phyloP scores from a whole-genome alignment of 1,140 invertebrate species.

The Psilanteris sp. region DNA sequence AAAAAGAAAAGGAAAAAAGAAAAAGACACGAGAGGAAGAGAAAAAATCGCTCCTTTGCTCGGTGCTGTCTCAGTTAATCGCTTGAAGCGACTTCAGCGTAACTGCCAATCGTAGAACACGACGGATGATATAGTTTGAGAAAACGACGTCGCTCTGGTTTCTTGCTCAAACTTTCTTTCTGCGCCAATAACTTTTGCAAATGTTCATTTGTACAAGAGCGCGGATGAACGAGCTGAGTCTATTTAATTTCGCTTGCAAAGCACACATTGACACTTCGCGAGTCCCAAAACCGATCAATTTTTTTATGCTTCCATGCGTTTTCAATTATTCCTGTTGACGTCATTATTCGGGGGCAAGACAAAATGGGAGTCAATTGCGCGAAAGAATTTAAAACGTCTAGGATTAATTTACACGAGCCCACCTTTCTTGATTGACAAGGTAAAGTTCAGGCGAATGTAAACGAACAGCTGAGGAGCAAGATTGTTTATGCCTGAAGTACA shows the following conservation, averaged over 20 bases:
- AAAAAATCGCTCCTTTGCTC: slow-evolving; percentile 34
- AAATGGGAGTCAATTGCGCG: slow-evolving; percentile 9
- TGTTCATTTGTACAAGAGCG: slow-evolving; percentile 35
- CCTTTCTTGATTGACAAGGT: neutral
- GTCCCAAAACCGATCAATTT: slow-evolving; percentile 28
- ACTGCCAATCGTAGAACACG: slow-evolving; percentile 45
- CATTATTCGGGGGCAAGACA: slow-evolving; percentile 6
- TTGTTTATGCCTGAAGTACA: no score
- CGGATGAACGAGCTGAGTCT: slow-evolving; percentile 20
- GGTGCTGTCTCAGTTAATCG: slow-evolving; percentile 37
- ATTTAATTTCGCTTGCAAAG: slow-evolving; percentile 30
- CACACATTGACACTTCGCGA: slow-evolving; percentile 30
- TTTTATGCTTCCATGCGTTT: slow-evolving; percentile 32
- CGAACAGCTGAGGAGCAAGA: no score
- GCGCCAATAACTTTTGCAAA: slow-evolving; percentile 33
- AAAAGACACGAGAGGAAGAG: neutral
- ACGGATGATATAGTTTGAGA: slow-evolving; percentile 29
- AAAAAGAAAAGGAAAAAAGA: neutral
- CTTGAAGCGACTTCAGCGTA: slow-evolving; percentile 34
- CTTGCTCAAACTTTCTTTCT: slow-evolving; percentile 40
- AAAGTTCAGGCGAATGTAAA: no score
- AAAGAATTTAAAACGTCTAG: slow-evolving; percentile 11
- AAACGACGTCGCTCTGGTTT: slow-evolving; percentile 30
- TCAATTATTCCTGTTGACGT: slow-evolving; percentile 37
- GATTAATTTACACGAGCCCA: slow-evolving; percentile 3